phyloP scores from a whole-genome alignment of 37 sponge, comb jelly and placozoan species.

The Chondrosia reniformis region DNA sequence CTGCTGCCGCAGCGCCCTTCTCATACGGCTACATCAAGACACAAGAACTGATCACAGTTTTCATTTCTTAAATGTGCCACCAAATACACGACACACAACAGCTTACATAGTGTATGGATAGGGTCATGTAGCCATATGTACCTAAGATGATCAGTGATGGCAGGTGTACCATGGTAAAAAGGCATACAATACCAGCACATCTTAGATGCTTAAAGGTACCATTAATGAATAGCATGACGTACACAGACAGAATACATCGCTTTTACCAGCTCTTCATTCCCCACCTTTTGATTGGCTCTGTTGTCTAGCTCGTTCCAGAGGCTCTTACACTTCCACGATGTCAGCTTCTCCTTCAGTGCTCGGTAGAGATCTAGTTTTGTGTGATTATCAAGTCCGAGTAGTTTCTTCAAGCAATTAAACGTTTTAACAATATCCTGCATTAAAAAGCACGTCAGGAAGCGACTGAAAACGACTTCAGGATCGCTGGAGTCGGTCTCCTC shows the following conservation, averaged over 20 bases:
- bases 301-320: constrained; percentile 63
- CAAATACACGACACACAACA: no score
- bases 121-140: no score
- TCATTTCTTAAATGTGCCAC: no score
- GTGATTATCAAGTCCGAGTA: not conserved
- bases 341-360: constrained; percentile 48
- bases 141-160: no score
- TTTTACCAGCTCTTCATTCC: not conserved
- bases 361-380: constrained; percentile 23
- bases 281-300: constrained; percentile 44
- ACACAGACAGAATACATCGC: no score
- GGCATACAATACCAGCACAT: no score
- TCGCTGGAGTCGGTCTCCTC: not conserved
- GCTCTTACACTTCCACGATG: constrained; percentile 63
- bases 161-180: no score
- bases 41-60: no score
- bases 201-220: no score
- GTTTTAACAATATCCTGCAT: constrained; percentile 6
- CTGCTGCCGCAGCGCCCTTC: not conserved
- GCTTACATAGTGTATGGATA: no score
- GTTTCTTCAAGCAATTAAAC: constrained; percentile 14
- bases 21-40: constrained; percentile 12
- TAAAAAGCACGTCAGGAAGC: not conserved
- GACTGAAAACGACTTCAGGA: constrained; percentile 5
- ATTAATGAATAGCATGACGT: no score